A percentile compares a stretch with the other conserved stretches of the same genome.
Evolutionary conservation across 2,797 vertebrate genomes (phyloP).

Genomic region (Myotis findleyi): DNA sequence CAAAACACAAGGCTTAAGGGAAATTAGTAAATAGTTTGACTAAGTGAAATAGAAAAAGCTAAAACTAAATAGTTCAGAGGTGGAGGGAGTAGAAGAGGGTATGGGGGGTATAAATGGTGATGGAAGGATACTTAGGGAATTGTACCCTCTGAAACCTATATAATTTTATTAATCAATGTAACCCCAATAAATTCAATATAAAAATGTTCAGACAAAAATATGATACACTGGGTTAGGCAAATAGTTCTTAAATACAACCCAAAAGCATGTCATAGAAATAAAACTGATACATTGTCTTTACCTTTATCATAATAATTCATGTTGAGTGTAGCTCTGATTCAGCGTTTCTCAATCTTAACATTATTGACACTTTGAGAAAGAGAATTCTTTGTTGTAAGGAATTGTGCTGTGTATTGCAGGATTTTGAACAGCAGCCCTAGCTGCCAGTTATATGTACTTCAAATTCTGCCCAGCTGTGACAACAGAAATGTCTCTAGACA

Average conservation of each 20-base stretch:
- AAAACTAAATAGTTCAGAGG: not conserved
- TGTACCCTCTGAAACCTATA: not conserved
- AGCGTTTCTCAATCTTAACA: not conserved
- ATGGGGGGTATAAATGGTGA: not conserved
- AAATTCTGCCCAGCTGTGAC: not conserved
- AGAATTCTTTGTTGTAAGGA: not conserved
- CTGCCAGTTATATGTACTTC: not conserved
- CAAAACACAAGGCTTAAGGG: not conserved
- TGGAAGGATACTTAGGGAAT: not conserved
- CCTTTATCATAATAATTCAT: not conserved
- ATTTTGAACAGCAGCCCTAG: not conserved
- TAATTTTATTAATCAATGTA: not conserved
- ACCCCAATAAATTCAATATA: not conserved
- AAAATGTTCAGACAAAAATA: not conserved
- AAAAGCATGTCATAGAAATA: not conserved
- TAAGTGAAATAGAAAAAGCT: not conserved
- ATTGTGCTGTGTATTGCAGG: not conserved
- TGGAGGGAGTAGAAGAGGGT: not conserved
- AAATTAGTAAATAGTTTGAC: slow-evolving; percentile 13
- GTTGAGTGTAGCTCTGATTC: not conserved
- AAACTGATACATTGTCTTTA: not conserved
- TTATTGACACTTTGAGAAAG: not conserved
- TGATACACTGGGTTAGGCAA: not conserved
- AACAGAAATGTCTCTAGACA: slow-evolving; percentile 17
- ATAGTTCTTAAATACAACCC: not conserved